Evolutionary conservation across 2,888 invertebrate species (phyloP).

Genomic region (Habrosyne pyritoides): DNA sequence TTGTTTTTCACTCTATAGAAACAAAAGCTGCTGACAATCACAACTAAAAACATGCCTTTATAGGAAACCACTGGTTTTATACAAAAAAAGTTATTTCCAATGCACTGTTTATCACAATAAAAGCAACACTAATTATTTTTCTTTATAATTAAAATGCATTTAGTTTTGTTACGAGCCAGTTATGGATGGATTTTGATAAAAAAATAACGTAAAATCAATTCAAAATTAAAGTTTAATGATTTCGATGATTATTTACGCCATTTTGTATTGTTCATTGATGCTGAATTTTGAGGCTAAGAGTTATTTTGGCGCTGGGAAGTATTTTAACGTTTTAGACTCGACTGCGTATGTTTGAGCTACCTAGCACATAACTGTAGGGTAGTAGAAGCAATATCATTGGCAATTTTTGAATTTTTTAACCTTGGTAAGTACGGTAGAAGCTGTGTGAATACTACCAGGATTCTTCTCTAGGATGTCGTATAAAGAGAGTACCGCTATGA

Average conservation of each 20-base stretch:
- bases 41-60: not conserved
- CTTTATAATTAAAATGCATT: not conserved
- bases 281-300: too few species aligned
- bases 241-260: not conserved
- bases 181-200: not conserved
- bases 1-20: constrained; percentile 12
- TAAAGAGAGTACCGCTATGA: too few species aligned
- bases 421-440: too few species aligned
- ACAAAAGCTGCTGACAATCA: constrained; percentile 29
- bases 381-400: too few species aligned
- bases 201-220: not conserved
- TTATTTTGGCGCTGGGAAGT: too few species aligned
- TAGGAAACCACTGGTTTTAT: not conserved
- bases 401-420: too few species aligned
- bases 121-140: constrained; percentile 34
- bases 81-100: not conserved
- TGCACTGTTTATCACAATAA: constrained; percentile 31
- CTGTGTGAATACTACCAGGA: too few species aligned
- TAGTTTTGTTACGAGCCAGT: not conserved
- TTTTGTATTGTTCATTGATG: too few species aligned
- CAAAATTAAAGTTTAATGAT: not conserved
- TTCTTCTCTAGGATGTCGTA: too few species aligned
- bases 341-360: too few species aligned
- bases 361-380: too few species aligned
- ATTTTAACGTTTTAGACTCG: too few species aligned